These are phyloP conservation scores for Pandemis cinnamomeana DNA, from an alignment of 2,888 invertebrate genomes.

Conservation along the genomic window DNA sequence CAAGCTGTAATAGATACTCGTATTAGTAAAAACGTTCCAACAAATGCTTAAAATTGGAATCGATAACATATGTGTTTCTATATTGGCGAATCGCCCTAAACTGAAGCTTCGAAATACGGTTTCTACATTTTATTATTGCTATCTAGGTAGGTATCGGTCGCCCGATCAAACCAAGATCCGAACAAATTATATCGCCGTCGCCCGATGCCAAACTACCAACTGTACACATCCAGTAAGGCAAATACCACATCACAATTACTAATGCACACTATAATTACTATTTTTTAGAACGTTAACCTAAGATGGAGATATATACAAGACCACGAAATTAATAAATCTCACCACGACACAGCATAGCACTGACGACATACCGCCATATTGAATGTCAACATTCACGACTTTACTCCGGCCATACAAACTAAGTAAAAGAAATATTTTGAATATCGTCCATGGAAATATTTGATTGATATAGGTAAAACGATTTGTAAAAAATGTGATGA, in stretches of 20 bases:
- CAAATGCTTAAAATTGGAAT: constrained; percentile 14
- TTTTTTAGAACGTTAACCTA: constrained; percentile 53
- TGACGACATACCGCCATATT: constrained; percentile 98
- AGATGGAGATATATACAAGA: constrained; percentile 64
- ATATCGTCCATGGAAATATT: constrained; percentile 51
- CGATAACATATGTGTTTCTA: constrained; percentile 33
- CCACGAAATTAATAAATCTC: constrained; percentile 86
- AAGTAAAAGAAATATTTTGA: constrained; percentile 47
- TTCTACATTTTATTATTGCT: constrained; percentile 70
- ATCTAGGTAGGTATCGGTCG: constrained; percentile 70
- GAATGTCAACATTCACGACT: constrained; percentile 89
- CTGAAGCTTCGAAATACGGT: constrained; percentile 57
- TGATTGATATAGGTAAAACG: constrained; percentile 44
- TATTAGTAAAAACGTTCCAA: constrained; percentile 51
- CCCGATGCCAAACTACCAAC: constrained; percentile 49
- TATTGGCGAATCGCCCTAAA: constrained; percentile 56
- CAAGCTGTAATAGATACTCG: constrained; percentile 70
- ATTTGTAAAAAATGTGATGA: constrained; percentile 50
- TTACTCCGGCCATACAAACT: constrained; percentile 67
- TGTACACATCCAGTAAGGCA: constrained; percentile 50
- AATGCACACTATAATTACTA: constrained; percentile 48
- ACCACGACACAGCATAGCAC: constrained; percentile 98
- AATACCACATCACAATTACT: constrained; percentile 51
- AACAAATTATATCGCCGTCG: constrained; percentile 68
- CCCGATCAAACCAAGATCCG: constrained; percentile 66